Percentiles rank a stretch among this genome's conserved stretches.
These are phyloP conservation scores for Catajapyx aquilonaris DNA, from an alignment of 1,140 invertebrate species.

Conservation along the genomic window DNA sequence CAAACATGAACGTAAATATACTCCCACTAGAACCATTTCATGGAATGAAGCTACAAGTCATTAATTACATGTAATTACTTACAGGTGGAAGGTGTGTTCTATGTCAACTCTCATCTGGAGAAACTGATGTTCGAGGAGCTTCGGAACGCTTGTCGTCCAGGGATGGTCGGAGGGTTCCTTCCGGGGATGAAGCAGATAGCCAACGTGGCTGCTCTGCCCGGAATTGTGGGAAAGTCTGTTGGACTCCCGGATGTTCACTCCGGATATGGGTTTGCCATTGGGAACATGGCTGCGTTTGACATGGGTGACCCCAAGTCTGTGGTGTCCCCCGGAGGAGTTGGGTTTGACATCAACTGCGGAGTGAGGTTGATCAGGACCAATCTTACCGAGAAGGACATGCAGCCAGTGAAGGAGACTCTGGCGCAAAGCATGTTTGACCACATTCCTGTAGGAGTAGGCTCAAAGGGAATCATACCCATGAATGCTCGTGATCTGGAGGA, in stretches of 20 bases:
- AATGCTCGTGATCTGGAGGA: slow-evolving; percentile 91
- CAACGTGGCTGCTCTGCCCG: slow-evolving; percentile 95
- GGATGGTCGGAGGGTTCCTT: slow-evolving; percentile 82
- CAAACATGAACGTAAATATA: slow-evolving; percentile 83
- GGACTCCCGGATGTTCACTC: slow-evolving; percentile 97
- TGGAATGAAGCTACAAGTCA: no score
- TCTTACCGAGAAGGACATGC: slow-evolving; percentile 82
- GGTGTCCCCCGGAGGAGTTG: slow-evolving; percentile 95
- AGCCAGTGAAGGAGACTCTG: slow-evolving; percentile 90
- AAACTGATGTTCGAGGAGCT: slow-evolving; percentile 96
- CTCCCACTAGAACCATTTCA: neutral
- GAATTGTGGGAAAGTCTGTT: slow-evolving; percentile 75
- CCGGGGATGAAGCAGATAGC: slow-evolving; percentile 99
- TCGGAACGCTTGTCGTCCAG: slow-evolving; percentile 66
- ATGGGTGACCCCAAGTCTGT: slow-evolving; percentile 78
- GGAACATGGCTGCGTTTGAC: slow-evolving; percentile 99
- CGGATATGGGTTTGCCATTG: slow-evolving; percentile 98
- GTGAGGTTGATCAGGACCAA: slow-evolving; percentile 90
- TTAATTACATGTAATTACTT: no score
- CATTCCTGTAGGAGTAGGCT: slow-evolving; percentile 97
- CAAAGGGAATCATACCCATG: slow-evolving; percentile 99
- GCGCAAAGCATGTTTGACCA: slow-evolving; percentile 98
- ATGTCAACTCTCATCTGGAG: slow-evolving; percentile 83
- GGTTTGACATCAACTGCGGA: slow-evolving; percentile 98
- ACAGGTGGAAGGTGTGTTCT: slow-evolving; percentile 94